A percentile compares a stretch with the other conserved stretches of the same genome.
Conservation (phyloP, 2,113 vertebrate species). For the Electrona antarctica region DNA sequence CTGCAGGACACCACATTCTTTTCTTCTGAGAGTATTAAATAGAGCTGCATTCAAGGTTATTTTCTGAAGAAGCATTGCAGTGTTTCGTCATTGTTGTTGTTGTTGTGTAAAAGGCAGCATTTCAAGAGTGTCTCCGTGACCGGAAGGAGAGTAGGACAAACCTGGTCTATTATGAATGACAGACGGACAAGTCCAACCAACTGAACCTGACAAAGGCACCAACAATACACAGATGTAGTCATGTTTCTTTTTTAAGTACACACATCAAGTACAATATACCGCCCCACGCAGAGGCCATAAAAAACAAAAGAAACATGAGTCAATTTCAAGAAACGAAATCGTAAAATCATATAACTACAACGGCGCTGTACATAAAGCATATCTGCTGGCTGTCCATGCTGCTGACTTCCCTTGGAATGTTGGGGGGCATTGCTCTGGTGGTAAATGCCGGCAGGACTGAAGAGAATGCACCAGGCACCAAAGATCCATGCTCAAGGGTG, state of each 20-base stretch:
- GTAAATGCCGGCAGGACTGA: conserved; percentile 51
- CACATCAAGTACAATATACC: conserved; percentile 63
- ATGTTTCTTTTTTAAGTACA: conserved; percentile 56
- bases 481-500: conserved; percentile 29
- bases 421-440: conserved; percentile 41
- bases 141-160: conserved; percentile 57
- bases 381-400: conserved; percentile 42
- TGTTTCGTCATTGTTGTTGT: not conserved
- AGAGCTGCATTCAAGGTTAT: conserved; percentile 29
- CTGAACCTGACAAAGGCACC: conserved; percentile 72
- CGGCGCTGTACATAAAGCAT: conserved; percentile 54
- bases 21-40: conserved; percentile 7
- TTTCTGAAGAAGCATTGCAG: conserved; percentile 7
- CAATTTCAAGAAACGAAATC: conserved; percentile 37
- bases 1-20: conserved; percentile 34
- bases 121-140: conserved; percentile 54
- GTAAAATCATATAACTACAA: conserved; percentile 50
- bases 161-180: conserved; percentile 32
- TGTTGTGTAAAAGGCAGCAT: conserved; percentile 52
- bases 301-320: conserved; percentile 40
- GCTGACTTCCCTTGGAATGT: conserved; percentile 59
- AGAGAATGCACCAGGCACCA: conserved; percentile 58
- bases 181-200: conserved; percentile 66
- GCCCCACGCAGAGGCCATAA: conserved; percentile 53
- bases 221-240: conserved; percentile 68